These are phyloP conservation scores for Lepus oiostolus DNA, from an alignment of 2,797 vertebrate species.

Conservation along the genomic window DNA sequence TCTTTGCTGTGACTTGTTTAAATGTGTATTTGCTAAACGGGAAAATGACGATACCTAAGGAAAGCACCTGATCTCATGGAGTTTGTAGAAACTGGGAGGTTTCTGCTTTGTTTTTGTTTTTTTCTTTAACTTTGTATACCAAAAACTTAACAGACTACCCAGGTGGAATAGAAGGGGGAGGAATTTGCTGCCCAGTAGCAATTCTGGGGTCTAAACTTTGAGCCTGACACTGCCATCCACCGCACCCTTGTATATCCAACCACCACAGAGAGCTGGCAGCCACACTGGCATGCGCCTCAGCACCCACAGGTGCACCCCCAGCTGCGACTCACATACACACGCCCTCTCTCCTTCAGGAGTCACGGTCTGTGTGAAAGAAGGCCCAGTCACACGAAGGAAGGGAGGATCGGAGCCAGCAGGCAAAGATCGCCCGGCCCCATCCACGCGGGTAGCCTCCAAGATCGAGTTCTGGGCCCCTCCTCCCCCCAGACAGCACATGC, in stretches of 20 bases:
- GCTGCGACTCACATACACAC: accelerated
- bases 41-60: background rate
- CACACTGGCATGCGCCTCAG: too few relatives aligned
- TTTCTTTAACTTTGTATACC: background rate
- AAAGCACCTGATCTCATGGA: background rate
- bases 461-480: too few relatives aligned
- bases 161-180: background rate
- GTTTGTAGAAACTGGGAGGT: too few relatives aligned
- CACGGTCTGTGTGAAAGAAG: background rate
- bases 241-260: background rate
- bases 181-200: background rate
- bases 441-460: accelerated
- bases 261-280: background rate
- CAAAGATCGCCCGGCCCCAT: accelerated
- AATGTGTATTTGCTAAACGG: background rate
- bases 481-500: too few relatives aligned
- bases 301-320: accelerated
- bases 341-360: background rate
- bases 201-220: background rate
- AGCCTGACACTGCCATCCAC: too few relatives aligned
- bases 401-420: background rate
- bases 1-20: background rate
- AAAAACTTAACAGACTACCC: background rate
- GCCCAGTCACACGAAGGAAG: background rate
- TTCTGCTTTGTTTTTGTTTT: background rate